phyloP scores from a whole-genome alignment of 2,113 vertebrate species.

The Noctilio leporinus region DNA sequence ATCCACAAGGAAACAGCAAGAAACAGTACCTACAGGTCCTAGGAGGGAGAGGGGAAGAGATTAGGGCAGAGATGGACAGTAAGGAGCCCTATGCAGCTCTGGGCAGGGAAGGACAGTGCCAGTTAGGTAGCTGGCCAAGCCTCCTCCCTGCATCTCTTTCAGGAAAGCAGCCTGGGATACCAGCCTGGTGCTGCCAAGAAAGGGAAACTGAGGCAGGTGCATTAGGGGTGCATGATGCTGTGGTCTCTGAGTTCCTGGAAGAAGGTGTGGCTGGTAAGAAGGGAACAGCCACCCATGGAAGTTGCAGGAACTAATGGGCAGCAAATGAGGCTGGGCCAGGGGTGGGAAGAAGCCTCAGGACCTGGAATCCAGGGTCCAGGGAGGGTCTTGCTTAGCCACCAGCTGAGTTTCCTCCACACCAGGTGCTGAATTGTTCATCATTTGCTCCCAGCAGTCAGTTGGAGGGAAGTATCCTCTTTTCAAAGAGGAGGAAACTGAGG shows the following conservation, averaged over 20 bases:
- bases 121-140: background rate
- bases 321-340: background rate
- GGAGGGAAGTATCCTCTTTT: fast-evolving
- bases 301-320: fast-evolving
- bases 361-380: background rate
- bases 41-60: background rate
- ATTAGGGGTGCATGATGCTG: fast-evolving
- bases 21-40: background rate
- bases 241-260: background rate
- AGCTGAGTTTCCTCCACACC: background rate
- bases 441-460: fast-evolving
- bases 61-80: background rate
- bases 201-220: background rate
- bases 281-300: background rate
- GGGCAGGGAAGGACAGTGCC: background rate
- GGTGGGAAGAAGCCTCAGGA: background rate
- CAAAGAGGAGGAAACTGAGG: background rate
- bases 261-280: background rate
- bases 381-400: background rate
- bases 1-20: background rate
- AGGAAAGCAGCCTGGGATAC: background rate
- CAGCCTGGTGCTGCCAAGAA: background rate
- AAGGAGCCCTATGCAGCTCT: background rate
- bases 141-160: background rate
- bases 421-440: background rate